These are phyloP conservation scores for Piaya cayana DNA, from an alignment of 2,113 vertebrate genomes.

Conservation along the genomic window DNA sequence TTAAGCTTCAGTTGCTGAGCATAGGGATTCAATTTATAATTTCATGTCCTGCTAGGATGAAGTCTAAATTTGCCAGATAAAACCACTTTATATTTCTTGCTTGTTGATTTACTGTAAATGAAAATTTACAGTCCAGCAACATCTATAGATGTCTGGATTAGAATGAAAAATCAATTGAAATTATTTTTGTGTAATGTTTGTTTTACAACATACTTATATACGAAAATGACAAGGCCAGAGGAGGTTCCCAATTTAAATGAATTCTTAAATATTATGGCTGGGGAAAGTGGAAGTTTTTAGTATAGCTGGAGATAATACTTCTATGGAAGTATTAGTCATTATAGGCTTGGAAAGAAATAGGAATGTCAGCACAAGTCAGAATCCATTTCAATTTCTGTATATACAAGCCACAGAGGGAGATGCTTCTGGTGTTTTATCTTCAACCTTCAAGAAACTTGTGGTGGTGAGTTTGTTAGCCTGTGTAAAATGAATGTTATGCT, in stretches of 20 bases:
- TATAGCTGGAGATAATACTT: neutral
- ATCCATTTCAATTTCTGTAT: conserved; percentile 9
- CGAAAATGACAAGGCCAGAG: neutral
- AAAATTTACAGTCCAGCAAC: neutral
- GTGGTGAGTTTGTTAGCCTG: neutral
- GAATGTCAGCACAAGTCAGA: conserved; percentile 3
- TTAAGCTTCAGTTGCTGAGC: neutral
- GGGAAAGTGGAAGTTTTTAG: conserved; percentile 5
- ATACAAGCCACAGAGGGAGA: neutral
- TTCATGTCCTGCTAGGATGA: neutral
- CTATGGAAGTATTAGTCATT: neutral
- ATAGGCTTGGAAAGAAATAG: neutral
- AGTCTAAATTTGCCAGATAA: neutral
- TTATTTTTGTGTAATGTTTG: neutral
- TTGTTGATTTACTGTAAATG: neutral
- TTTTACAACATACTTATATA: neutral
- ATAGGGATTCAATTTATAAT: neutral
- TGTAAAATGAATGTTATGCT: neutral
- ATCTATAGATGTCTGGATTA: neutral
- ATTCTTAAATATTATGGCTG: neutral
- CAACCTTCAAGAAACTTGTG: neutral
- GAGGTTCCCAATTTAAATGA: neutral
- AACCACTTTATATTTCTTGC: neutral
- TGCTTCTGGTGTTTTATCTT: neutral
- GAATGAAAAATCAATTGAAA: neutral